Evolutionary conservation across 2,888 invertebrate species (phyloP), one percentile per base, ranked within the genome.

Genomic region (Himalopsyche kuldschensis): DNA sequence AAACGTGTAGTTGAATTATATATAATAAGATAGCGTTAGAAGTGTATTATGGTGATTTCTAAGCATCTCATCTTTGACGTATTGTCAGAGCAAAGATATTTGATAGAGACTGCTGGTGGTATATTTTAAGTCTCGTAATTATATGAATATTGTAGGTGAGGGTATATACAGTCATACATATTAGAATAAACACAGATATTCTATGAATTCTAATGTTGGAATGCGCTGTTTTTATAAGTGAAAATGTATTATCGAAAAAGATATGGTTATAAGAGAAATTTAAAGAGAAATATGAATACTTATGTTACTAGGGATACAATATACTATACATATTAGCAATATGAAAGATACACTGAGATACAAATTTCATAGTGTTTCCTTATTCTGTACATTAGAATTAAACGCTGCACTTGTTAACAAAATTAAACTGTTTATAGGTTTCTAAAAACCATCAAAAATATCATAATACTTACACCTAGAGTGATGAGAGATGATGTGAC

Each of bases 361-460:
- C 35, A 83, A 81, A 82, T 75, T 77, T 81, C 83, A 78, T 80
- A 83, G 84, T 84, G 84, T 83, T 79, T 78, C 79, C 86, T 86
- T 85, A 86, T 79, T 81, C 85, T 84, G 86, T 86, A 85, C 85
- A 86, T 86, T 86, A 86, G 86, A 86, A 86, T 86, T 82, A 86
- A 86, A 86, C 86, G 86, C 86, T 85, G 86, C 85, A 86, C 84
- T 84, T 86, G 78, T 78, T 81, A 80, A 85, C 83, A 84, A 86
- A 83, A 81, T 75, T 84, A 84, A 84, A 82, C 77, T 82, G 82
- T 82, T 84, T 77, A 69, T 69, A 80, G 85, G 86, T 86, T 86
- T 86, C 86, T 86, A 86, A 32, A 86, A 86, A 85, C 85, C 86
- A 81, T 84, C 84, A 80, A 85, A 85, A 81, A 82, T 82, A 85